Percentiles rank a stretch among this genome's conserved stretches.
Conservation (phyloP, 2,888 invertebrate species). For the Troides helena region DNA sequence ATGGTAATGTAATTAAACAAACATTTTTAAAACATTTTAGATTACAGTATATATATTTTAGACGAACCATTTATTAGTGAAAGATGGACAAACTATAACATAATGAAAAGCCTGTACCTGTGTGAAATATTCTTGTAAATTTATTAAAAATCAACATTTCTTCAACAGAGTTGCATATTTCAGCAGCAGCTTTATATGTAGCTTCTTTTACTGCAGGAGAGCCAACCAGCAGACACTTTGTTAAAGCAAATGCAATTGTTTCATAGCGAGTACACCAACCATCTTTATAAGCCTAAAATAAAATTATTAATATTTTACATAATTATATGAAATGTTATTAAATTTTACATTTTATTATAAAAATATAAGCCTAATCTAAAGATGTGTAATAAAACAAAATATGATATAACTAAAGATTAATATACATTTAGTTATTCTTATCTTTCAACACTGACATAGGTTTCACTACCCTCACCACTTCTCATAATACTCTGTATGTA, state of each 20-base stretch:
- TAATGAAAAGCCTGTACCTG: constrained; percentile 50
- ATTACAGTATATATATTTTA: too few relatives aligned
- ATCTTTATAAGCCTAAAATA: constrained; percentile 69
- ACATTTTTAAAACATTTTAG: too few relatives aligned
- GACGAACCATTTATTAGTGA: too few relatives aligned
- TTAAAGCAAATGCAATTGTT: constrained; percentile 82
- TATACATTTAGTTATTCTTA: too few relatives aligned
- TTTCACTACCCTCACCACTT: too few relatives aligned
- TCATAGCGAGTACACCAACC: constrained; percentile 77
- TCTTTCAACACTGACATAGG: too few relatives aligned
- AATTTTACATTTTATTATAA: too few relatives aligned
- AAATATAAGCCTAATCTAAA: too few relatives aligned
- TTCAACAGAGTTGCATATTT: constrained; percentile 82
- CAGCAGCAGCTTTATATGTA: constrained; percentile 74
- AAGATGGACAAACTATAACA: not conserved
- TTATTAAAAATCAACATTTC: constrained; percentile 83
- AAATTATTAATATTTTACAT: constrained; percentile 9
- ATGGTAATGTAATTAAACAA: too few relatives aligned
- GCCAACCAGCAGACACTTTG: constrained; percentile 77
- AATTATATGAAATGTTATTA: not conserved
- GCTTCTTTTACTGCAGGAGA: constrained; percentile 66
- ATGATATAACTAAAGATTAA: too few relatives aligned
- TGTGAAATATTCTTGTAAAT: constrained; percentile 75
- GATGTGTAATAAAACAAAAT: too few relatives aligned
- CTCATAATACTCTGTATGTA: too few relatives aligned